A percentile compares a stretch with the other conserved stretches of the same genome.
These are phyloP conservation scores for Sebastes oblongus DNA, from an alignment of 2,797 vertebrate species.

Conservation along the genomic window DNA sequence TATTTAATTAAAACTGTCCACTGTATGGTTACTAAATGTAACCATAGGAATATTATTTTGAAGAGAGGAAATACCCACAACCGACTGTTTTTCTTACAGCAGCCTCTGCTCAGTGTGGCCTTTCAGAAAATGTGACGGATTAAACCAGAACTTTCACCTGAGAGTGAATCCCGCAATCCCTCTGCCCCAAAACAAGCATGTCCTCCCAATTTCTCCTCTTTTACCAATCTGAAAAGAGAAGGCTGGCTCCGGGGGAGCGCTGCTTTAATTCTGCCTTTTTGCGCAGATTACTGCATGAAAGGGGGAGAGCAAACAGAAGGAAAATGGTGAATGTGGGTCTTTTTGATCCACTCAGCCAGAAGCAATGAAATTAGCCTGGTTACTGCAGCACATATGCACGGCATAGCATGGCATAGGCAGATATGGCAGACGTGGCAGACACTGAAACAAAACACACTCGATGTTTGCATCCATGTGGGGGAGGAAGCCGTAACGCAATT, in stretches of 20 bases:
- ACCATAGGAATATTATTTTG: background rate
- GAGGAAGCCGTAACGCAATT: conserved; percentile 51
- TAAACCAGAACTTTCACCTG: conserved; percentile 54
- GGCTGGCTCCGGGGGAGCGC: conserved; percentile 41
- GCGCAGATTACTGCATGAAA: conserved; percentile 71
- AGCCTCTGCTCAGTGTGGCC: background rate
- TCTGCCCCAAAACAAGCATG: conserved; percentile 38
- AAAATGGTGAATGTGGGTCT: conserved; percentile 55
- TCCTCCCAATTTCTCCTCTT: conserved; percentile 49
- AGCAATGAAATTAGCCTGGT: conserved; percentile 68
- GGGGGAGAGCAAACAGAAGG: conserved; percentile 48
- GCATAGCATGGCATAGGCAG: conserved; percentile 62
- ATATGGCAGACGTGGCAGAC: conserved; percentile 66
- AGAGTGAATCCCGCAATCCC: conserved; percentile 32
- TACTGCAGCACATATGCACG: conserved; percentile 60
- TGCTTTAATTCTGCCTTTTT: conserved; percentile 67
- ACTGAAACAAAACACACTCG: conserved; percentile 54
- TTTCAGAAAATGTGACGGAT: conserved; percentile 10
- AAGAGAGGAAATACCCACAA: background rate
- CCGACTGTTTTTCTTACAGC: background rate
- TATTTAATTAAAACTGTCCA: background rate
- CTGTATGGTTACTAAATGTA: background rate
- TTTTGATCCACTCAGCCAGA: conserved; percentile 75
- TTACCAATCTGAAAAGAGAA: conserved; percentile 51
- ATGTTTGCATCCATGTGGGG: conserved; percentile 58